Conservation (phyloP, 2,888 invertebrate species). For the Beris chalybata region DNA sequence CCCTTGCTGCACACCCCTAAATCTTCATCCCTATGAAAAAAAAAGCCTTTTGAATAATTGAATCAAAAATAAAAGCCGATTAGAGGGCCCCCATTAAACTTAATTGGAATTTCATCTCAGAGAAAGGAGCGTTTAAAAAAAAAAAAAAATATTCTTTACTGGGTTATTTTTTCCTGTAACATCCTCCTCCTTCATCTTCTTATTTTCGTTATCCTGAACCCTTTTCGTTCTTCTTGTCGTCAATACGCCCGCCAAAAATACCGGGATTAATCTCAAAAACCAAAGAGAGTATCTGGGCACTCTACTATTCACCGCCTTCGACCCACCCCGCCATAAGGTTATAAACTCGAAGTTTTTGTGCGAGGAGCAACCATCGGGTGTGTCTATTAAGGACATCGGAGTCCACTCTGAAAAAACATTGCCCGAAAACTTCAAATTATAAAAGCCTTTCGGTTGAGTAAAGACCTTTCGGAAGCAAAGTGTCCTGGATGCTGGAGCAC, state of each 20-base stretch:
- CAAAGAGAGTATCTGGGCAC: too few relatives aligned
- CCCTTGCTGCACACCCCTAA: not conserved
- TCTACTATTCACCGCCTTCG: too few relatives aligned
- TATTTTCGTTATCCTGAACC: conserved; percentile 1
- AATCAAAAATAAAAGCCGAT: conserved; percentile 41
- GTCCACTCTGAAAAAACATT: too few relatives aligned
- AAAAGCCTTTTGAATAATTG: conserved; percentile 38
- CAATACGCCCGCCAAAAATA: not conserved
- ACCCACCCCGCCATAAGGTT: too few relatives aligned
- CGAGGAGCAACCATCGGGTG: too few relatives aligned
- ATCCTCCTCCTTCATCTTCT: not conserved
- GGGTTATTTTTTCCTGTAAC: not conserved
- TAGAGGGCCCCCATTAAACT: conserved; percentile 40
- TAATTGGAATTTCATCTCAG: conserved; percentile 40
- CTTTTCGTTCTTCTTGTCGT: not conserved
- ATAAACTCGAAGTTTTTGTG: too few relatives aligned
- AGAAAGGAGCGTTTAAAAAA: conserved; percentile 31
- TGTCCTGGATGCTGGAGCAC: conserved; percentile 16
- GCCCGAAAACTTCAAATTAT: too few relatives aligned
- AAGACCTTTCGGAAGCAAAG: too few relatives aligned
- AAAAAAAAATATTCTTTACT: conserved; percentile 19
- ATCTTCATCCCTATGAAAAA: conserved; percentile 20
- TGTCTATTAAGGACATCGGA: too few relatives aligned
- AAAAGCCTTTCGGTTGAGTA: too few relatives aligned
- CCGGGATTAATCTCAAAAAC: too few relatives aligned